phyloP scores from a whole-genome alignment of 1,140 invertebrate genomes.

The Cydia fagiglandana region DNA sequence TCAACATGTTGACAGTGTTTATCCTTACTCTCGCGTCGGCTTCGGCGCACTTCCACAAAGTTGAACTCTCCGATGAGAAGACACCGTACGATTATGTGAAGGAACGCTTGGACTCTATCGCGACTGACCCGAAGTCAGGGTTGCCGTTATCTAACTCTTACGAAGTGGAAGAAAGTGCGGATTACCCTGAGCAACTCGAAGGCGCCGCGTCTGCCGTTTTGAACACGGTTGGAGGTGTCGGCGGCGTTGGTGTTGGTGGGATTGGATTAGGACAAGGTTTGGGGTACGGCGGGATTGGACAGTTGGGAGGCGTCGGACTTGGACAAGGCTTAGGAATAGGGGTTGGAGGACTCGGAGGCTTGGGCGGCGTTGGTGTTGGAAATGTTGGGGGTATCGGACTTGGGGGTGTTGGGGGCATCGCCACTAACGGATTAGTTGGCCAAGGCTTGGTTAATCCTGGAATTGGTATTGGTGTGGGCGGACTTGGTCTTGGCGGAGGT shows the following conservation, averaged over 20 bases:
- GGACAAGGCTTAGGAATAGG: slow-evolving; percentile 42
- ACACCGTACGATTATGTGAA: slow-evolving; percentile 73
- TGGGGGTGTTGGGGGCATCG: slow-evolving; percentile 43
- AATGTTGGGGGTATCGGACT: slow-evolving; percentile 38
- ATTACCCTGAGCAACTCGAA: slow-evolving; percentile 68
- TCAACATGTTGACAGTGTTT: slow-evolving; percentile 65
- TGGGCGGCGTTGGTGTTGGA: slow-evolving; percentile 47
- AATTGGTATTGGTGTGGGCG: slow-evolving; percentile 41
- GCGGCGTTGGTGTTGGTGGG: slow-evolving; percentile 57
- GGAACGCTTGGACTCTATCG: slow-evolving; percentile 63
- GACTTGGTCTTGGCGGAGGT: slow-evolving; percentile 53
- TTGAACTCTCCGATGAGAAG: slow-evolving; percentile 65
- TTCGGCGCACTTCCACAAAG: slow-evolving; percentile 53
- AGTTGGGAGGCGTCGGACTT: slow-evolving; percentile 38
- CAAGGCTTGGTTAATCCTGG: slow-evolving; percentile 42
- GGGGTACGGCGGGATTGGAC: slow-evolving; percentile 40
- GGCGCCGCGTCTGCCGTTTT: slow-evolving; percentile 70
- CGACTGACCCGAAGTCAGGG: slow-evolving; percentile 55
- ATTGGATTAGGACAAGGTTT: slow-evolving; percentile 43
- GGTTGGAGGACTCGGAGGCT: slow-evolving; percentile 40
- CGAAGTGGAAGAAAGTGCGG: slow-evolving; percentile 74
- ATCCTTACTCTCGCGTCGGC: slow-evolving; percentile 45
- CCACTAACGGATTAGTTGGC: slow-evolving; percentile 42
- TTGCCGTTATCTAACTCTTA: slow-evolving; percentile 70
- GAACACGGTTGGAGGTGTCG: slow-evolving; percentile 65